Evolutionary conservation across 2,888 invertebrate species (phyloP), one percentile per base, ranked within the genome.

Genomic region (Aporophyla lueneburgensis): DNA sequence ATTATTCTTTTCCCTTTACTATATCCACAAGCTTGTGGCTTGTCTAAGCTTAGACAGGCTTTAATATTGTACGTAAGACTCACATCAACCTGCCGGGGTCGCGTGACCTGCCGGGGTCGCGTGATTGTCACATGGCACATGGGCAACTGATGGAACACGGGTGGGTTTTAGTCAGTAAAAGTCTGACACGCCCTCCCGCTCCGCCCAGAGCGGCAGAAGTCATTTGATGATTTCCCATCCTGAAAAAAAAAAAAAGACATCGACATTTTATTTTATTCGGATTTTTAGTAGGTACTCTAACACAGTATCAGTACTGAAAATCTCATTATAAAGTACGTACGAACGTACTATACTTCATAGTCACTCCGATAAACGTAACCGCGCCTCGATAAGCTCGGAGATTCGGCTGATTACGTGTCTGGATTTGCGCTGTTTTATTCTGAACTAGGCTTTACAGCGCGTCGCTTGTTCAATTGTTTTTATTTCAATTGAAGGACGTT

Each of bases 381-480:
- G n/a, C 59, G 24, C 46, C 43, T 61, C n/a, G 40, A 81, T 74
- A 74, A 85, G 68, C 61, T 53, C 49, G 1, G 75, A 75, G 82
- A 81, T 85, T 80, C 69, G 16, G 40, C 40, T 85, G 81, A 74
- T 85, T 81, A 75, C 82, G 82, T 81, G 85, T 81, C 43, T 62
- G 76, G 75, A 80, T 85, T 81, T 74, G 46, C 69, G 46, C n/a
- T 56, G 71, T 62, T 63, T 68, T 63, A 59, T 80, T 66, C 46
- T 46, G 72, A 79, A 58, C 72, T 53, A 53, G n/a, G 46, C 43
- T 80, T 84, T 66, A 53, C 24, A 62, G 58, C 49, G 33, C 61
- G 53, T 43, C 16, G 51, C 54, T 46, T 21, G 24, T 74, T 74
- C 75, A 62, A 67, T 85, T 69, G 81, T 81, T 81, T 84, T 68